Base-by-base conservation (phyloP, 2,888 invertebrate genomes). In the Hypsopygia costalis region DNA sequence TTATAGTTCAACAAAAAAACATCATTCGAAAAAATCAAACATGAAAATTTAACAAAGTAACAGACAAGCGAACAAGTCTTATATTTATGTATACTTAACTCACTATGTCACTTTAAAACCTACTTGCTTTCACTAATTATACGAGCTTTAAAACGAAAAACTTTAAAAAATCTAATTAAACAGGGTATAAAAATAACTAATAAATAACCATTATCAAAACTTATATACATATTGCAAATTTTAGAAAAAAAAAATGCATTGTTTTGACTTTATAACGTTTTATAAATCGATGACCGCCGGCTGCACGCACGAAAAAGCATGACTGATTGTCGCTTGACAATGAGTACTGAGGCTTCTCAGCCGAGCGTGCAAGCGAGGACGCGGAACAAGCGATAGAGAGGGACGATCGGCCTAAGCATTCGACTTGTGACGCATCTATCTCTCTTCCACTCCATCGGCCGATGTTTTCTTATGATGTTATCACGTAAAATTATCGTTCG, bases 41-140 rank as follows among this genome's bases (percentile, higher is more conserved):
- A 16, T 40, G 38, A 35, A 41, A 42, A 40, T 40, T 42, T 46
- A 56, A 57, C 52, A 55, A 54, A 59, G 50, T 42, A 69, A 66
- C 65, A 62, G 58, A 67, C 59, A 73, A 72, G 70, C 69, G 58
- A 53, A 28, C 39, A 58, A 56, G 52, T 55, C 57, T 59, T 62
- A 48, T 40, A 58, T 41, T 51, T 51, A 52, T 58, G 55, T 51
- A 52, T 52, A 55, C 62, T 69, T 69, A 67, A 57, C 37, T 48
- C 44, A 58, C 66, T 67, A 67, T 58, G 34, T 47, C 16, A 16
- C 16, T 35, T 45, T 44, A 44, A 58, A 56, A 42, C 49, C 62
- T 62, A 63, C 54, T 43, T 54, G 51, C 33, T 53, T 53, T 50
- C 50, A 51, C 55, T 62, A 61, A 63, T 61, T 64, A 64, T 59